Base-by-base conservation (phyloP, 2,888 invertebrate species). In the Eristalis pertinax region DNA sequence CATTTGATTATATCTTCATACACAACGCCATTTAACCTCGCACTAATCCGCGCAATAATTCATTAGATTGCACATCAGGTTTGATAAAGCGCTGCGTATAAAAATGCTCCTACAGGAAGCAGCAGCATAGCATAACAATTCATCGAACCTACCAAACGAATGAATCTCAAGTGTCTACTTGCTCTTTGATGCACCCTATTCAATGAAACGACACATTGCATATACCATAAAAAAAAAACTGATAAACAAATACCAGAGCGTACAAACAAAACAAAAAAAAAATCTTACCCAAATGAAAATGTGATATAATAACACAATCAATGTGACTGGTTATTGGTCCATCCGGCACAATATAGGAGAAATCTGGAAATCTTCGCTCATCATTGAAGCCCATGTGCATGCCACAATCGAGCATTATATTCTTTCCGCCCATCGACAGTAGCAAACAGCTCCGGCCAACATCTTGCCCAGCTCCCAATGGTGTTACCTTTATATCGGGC, bases 371-470 rank as follows among this genome's bases (percentile, higher is more conserved):
- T 80, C 99, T 94, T 70, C 99, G 94, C 92, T 99, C 99, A 92
- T 99, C 99, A 90, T 98, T 98, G 92, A 96, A 99, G 0, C 99
- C 99, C 99, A 99, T 99, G 92, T 99, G 99, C 99, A 99, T 99
- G 58, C 99, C 99, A 93, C 99, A 99, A 92, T 99, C 99, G 69
- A 99, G 94, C 99, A 99, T 99, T 73, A 99, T 97, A 92, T 99
- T 99, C 93, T 99, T 99, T 26, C 99, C 99, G 62, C 99, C 98
- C 95, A 99, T 97, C 0, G 98, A 96, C 2, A 99, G 95, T 65
- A 99, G 94, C 89, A 99, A 97, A 91, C 99, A 99, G 92, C 99
- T 99, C 70, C 99, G 95, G 0, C 99, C 99, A 29, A 99, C 99
- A 96, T 99, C 99, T 93, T 98, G 98, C 1, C 98, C 98, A 65